Conservation (phyloP, 1,140 invertebrate genomes). For the Nilaparvata lugens region DNA sequence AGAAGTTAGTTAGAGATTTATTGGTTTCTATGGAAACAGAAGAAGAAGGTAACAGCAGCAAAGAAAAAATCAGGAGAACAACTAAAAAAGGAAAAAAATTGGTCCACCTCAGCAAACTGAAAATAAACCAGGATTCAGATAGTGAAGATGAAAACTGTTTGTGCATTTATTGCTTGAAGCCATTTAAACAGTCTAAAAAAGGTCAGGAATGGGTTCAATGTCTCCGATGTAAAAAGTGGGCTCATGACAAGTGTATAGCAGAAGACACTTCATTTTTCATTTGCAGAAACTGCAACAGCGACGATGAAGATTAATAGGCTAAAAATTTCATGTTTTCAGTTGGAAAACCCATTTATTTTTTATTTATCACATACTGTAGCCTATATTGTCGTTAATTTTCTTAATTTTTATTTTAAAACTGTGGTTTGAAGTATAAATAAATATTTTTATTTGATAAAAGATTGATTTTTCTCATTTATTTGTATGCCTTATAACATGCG, state of each 20-base stretch:
- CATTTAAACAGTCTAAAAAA: neutral
- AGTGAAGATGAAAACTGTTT: neutral
- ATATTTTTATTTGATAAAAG: neutral
- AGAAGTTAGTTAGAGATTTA: neutral
- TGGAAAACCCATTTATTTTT: neutral
- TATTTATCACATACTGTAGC: no score
- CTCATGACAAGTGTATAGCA: neutral
- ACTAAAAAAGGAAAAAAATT: neutral
- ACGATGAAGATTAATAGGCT: conserved; percentile 1
- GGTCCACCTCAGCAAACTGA: neutral
- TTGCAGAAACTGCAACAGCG: neutral
- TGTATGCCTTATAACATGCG: neutral
- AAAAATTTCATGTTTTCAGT: neutral
- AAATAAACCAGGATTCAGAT: neutral
- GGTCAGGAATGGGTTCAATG: neutral
- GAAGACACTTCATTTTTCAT: neutral
- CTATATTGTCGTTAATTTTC: neutral
- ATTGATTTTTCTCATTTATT: neutral
- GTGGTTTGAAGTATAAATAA: neutral
- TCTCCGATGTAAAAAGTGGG: neutral
- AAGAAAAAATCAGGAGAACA: neutral
- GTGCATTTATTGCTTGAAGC: neutral
- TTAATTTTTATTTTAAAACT: neutral
- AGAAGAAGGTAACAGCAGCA: neutral
- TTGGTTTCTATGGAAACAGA: neutral